Evolutionary conservation across 2,797 vertebrate genomes (phyloP).

Genomic region (Antennarius maculatus): DNA sequence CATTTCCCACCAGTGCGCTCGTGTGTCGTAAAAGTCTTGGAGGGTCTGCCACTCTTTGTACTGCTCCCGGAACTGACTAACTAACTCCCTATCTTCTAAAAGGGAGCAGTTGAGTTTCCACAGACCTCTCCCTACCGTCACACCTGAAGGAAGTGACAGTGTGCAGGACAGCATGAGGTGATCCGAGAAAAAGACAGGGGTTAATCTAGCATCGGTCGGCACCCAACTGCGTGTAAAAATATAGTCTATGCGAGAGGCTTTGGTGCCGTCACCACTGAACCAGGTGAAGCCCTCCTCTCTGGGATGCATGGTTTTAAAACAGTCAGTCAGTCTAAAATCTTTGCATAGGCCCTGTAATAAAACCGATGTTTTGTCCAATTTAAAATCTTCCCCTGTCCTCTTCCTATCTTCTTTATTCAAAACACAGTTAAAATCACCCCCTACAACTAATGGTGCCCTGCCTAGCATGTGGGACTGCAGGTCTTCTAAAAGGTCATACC

Average conservation of each 20-base stretch:
- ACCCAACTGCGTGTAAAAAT: background rate
- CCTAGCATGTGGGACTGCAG: too few relatives aligned
- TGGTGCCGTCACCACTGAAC: slow-evolving; percentile 2
- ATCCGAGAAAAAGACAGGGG: background rate
- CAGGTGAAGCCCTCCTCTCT: slow-evolving; percentile 3
- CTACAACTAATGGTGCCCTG: background rate
- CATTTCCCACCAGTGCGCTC: background rate
- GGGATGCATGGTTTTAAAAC: too few relatives aligned
- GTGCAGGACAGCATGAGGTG: background rate
- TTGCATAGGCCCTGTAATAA: too few relatives aligned
- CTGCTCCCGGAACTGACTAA: too few relatives aligned
- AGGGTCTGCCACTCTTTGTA: background rate
- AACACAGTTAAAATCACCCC: background rate
- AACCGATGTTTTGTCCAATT: background rate
- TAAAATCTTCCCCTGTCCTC: background rate
- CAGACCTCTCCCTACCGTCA: background rate
- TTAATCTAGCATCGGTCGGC: background rate
- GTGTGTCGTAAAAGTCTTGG: background rate
- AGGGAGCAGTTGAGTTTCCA: background rate
- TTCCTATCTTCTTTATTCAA: background rate
- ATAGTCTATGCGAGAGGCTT: background rate
- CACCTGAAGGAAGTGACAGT: background rate
- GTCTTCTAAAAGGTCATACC: too few relatives aligned
- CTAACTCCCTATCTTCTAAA: too few relatives aligned
- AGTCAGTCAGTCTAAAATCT: too few relatives aligned